Base-by-base conservation (phyloP, 1,140 invertebrate genomes). In the Hylaeus anthracinus region DNA sequence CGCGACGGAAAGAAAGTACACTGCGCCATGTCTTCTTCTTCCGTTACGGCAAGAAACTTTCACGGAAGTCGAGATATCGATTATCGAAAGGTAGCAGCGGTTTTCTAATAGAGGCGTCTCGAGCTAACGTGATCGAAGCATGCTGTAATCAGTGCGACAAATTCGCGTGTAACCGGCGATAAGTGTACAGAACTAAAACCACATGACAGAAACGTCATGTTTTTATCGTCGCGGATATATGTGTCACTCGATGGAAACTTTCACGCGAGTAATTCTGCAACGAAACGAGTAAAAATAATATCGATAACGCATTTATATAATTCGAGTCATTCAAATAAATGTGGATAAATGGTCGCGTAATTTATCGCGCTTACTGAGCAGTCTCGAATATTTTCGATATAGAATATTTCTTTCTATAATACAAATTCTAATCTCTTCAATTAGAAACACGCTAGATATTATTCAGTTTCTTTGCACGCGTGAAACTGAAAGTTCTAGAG, bases 1-100 rank as follows among this genome's bases (percentile, higher is more conserved):
- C 37, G 5, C 12, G n/a, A 2, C 12, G n/a, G 26, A 78, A 78
- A 61, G 75, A 78, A 78, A 78, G 75, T 53, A 15, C 39, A 5
- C 51, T 41, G 43, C 6, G 26, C 26, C 26, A 55, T 41, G 10
- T 39, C 37, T 61, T 71, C 48, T 43, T 72, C 15, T 77, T 61
- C 60, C 37, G 45, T 56, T 43, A 6, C 60, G 1, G 9, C 6
- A 9, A 2, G 39, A 8, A 37, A 73, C 70, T 79, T 79, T 79
- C 77, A 1, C 61, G 77, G 77, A 73, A 79, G 39, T 37, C 14
- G 15, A 6, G 1, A 41, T 64, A 73, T 56, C 70, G 53, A 43
- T 65, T 64, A 72, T 64, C 37, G 60, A 56, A 48, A n/a, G 14
- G 41, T 26, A 48, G n/a, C 9, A 48, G 39, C 39, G 12, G 12